Evolutionary conservation across 2,113 vertebrate species (phyloP).

Genomic region (Progne subis): DNA sequence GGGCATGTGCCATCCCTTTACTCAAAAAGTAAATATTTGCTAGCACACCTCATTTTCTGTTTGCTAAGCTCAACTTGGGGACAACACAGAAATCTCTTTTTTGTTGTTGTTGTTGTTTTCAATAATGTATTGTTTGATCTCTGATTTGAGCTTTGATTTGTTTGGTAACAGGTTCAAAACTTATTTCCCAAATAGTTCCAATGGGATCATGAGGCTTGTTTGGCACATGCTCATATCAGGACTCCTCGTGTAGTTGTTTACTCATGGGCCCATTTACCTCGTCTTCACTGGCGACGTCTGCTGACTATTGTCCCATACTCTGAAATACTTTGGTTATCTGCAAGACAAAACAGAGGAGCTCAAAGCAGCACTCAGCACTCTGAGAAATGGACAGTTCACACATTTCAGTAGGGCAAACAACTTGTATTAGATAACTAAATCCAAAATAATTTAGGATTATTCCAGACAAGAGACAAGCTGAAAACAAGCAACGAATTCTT

Average conservation of each 20-base stretch:
- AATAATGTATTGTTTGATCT: background rate
- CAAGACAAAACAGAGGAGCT: conserved; percentile 22
- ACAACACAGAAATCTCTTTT: background rate
- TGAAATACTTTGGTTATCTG: background rate
- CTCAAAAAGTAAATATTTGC: background rate
- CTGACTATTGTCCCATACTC: background rate
- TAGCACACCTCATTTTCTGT: background rate
- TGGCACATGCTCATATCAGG: background rate
- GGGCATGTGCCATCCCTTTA: background rate
- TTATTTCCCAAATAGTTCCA: background rate
- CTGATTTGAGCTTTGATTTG: background rate
- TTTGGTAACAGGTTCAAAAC: background rate
- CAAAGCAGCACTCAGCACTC: background rate
- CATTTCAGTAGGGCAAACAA: background rate
- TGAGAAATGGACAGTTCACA: background rate
- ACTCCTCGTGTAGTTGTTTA: background rate
- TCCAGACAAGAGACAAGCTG: background rate
- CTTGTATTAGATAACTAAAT: background rate
- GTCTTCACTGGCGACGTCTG: background rate
- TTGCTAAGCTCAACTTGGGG: background rate
- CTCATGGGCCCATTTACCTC: background rate
- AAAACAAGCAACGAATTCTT: background rate
- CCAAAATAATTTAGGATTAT: background rate
- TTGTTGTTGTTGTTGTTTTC: background rate
- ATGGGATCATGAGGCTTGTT: background rate